Evolutionary conservation across 2,113 vertebrate genomes (phyloP).

Genomic region (Dendrocopos noguchii): DNA sequence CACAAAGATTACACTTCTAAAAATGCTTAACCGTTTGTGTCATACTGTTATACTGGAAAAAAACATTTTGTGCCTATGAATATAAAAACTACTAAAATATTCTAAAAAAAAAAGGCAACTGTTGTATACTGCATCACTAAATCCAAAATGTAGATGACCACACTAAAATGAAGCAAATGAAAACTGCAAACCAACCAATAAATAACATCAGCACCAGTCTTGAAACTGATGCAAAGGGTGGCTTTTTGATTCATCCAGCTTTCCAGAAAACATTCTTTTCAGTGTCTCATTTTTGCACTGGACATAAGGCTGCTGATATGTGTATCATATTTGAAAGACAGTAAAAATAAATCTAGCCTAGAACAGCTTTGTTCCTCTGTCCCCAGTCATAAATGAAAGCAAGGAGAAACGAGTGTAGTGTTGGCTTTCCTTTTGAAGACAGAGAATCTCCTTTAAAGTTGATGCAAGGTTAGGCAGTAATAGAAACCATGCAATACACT

Average conservation of each 20-base stretch:
- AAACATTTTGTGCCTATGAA: not conserved
- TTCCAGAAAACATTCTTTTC: not conserved
- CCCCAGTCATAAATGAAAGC: not conserved
- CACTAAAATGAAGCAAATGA: not conserved
- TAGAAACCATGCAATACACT: not conserved
- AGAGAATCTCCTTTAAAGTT: not conserved
- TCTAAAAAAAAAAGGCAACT: not conserved
- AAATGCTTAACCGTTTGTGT: slow-evolving; percentile 14
- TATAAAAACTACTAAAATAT: not conserved
- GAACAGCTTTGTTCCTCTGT: not conserved
- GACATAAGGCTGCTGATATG: not conserved
- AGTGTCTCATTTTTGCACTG: not conserved
- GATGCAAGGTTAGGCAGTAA: not conserved
- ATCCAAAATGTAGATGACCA: not conserved
- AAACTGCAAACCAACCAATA: not conserved
- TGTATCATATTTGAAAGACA: not conserved
- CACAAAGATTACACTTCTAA: slow-evolving; percentile 29
- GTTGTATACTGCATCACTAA: not conserved
- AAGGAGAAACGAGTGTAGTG: not conserved
- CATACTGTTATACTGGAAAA: not conserved
- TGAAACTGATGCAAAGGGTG: not conserved
- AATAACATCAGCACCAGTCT: not conserved
- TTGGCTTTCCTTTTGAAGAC: slow-evolving; percentile 1
- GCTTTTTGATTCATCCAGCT: not conserved
- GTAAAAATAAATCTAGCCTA: not conserved